A percentile compares a stretch with the other conserved stretches of the same genome.
Evolutionary conservation across 1,140 invertebrate genomes (phyloP).

Genomic region (Drosophila pachea): DNA sequence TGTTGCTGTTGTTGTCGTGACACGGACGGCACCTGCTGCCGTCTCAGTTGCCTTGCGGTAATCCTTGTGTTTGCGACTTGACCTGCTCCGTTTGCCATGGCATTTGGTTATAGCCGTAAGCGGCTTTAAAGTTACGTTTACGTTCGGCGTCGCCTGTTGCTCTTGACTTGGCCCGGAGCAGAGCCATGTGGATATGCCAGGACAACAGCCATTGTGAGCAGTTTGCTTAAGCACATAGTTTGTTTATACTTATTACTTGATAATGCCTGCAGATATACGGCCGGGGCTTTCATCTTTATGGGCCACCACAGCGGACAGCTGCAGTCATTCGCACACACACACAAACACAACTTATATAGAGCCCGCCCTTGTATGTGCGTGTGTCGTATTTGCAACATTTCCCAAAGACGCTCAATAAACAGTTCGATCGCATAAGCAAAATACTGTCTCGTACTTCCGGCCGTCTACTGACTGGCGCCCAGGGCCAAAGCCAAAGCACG

Average conservation of each 20-base stretch:
- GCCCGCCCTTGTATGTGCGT: not conserved
- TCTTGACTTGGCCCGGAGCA: conserved; percentile 45
- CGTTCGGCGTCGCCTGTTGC: conserved; percentile 47
- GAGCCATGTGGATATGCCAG: conserved; percentile 29
- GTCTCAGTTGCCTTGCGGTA: conserved; percentile 49
- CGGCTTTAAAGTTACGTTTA: conserved; percentile 70
- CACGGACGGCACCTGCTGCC: not conserved
- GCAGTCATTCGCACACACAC: conserved; percentile 13
- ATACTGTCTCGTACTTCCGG: conserved; percentile 69
- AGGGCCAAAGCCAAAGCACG: conserved; percentile 10
- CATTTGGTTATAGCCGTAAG: conserved; percentile 73
- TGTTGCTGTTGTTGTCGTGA: conserved; percentile 16
- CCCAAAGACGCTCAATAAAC: conserved; percentile 47
- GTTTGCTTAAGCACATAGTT: conserved; percentile 63
- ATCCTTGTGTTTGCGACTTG: conserved; percentile 75
- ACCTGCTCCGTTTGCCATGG: conserved; percentile 71
- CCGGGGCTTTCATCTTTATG: not conserved
- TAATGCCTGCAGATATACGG: conserved; percentile 48
- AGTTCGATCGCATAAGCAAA: conserved; percentile 57
- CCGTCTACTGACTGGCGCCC: conserved; percentile 51
- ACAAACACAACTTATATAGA: not conserved
- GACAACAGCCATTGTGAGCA: conserved; percentile 53
- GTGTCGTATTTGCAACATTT: conserved; percentile 38
- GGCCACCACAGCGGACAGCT: conserved; percentile 20
- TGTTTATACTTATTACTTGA: conserved; percentile 73